Conservation (phyloP, 2,113 vertebrate genomes). For the Pantherophis guttatus region DNA sequence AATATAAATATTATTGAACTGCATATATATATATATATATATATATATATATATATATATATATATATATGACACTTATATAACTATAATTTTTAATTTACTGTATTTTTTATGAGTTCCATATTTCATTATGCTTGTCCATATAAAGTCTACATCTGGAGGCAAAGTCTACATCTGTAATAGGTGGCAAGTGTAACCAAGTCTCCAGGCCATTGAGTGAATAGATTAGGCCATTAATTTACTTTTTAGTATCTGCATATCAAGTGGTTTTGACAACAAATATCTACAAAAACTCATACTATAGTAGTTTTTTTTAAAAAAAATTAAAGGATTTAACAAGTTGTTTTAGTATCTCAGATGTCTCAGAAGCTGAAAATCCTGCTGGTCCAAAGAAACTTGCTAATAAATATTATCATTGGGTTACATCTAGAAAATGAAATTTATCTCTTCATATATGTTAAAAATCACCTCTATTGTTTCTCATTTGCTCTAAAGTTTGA, state of each 20-base stretch:
- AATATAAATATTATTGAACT: background rate
- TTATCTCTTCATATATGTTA: background rate
- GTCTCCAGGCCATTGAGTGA: background rate
- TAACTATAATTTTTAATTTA: background rate
- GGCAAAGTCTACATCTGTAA: background rate
- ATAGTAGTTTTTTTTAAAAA: background rate
- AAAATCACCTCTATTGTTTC: background rate
- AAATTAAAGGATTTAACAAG: background rate
- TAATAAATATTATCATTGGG: background rate
- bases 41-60: no score
- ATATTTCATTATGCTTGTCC: background rate
- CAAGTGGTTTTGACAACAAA: background rate
- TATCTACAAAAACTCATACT: background rate
- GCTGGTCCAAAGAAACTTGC: background rate
- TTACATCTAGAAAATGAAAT: background rate
- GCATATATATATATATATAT: background rate
- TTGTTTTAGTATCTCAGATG: background rate
- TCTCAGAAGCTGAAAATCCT: background rate
- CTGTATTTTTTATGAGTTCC: background rate
- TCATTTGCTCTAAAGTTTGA: background rate
- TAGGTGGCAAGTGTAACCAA: background rate
- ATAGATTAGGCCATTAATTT: background rate
- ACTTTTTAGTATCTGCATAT: background rate
- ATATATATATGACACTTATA: background rate
- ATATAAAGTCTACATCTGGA: background rate